A percentile compares a stretch with the other conserved stretches of the same genome.
These are phyloP conservation scores for Falco naumanni DNA, from an alignment of 2,797 vertebrate species.

Conservation along the genomic window DNA sequence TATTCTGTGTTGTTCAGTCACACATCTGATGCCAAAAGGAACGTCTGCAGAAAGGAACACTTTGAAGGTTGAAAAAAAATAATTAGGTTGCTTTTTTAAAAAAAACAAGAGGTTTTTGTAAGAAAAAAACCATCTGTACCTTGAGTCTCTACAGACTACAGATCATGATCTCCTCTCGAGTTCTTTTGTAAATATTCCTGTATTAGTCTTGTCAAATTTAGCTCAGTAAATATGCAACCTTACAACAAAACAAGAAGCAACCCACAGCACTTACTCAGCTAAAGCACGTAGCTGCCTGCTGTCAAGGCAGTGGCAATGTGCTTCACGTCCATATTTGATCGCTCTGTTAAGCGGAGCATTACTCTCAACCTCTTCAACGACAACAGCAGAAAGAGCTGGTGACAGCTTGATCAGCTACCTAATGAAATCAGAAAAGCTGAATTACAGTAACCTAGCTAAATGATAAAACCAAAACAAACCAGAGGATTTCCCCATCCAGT, in stretches of 20 bases:
- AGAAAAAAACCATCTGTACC: background rate
- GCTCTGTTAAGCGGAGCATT: background rate
- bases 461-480: background rate
- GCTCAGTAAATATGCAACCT: background rate
- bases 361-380: background rate
- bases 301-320: background rate
- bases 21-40: background rate
- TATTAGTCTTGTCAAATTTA: background rate
- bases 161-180: background rate
- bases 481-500: background rate
- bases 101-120: background rate
- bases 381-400: background rate
- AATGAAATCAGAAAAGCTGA: background rate
- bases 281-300: conserved; percentile 14
- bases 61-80: background rate
- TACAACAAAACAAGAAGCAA: conserved; percentile 23
- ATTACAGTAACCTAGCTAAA: background rate
- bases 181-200: background rate
- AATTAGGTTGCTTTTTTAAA: background rate
- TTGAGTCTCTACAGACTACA: background rate
- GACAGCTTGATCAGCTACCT: background rate
- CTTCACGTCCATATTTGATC: conserved; percentile 16
- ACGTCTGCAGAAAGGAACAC: background rate
- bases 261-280: background rate
- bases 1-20: background rate